These are phyloP conservation scores for Sphaerodactylus townsendi DNA, from an alignment of 2,113 vertebrate species.

Conservation along the genomic window DNA sequence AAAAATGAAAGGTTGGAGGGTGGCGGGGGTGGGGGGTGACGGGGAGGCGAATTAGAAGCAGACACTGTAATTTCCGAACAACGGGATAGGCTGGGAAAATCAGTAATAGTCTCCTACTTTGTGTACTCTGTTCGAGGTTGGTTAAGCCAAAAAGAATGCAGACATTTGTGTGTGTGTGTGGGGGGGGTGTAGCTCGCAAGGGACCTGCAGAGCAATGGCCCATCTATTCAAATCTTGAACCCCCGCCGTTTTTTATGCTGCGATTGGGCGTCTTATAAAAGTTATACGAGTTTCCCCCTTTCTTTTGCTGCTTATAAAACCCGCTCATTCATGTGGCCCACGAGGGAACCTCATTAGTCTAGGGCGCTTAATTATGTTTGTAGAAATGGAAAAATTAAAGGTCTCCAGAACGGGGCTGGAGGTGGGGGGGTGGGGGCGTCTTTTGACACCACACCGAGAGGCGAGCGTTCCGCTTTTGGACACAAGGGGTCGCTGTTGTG, in stretches of 20 bases:
- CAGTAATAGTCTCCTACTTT: neutral
- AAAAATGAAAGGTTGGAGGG: neutral
- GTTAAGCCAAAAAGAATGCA: neutral
- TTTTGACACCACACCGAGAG: conserved; percentile 14
- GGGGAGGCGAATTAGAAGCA: conserved; percentile 25
- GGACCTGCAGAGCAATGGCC: neutral
- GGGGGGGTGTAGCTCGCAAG: neutral
- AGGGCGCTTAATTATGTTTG: neutral
- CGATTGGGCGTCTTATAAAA: neutral
- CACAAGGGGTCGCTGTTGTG: conserved; percentile 79
- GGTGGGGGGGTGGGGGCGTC: neutral
- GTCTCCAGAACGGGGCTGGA: conserved; percentile 4
- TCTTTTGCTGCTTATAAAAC: neutral
- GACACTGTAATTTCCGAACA: conserved; percentile 12
- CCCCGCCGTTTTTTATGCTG: neutral
- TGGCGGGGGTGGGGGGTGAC: rapidly evolving
- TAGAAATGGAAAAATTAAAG: conserved; percentile 56
- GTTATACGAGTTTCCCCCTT: neutral
- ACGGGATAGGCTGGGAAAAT: conserved; percentile 2
- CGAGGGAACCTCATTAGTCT: neutral
- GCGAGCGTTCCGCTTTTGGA: conserved; percentile 39
- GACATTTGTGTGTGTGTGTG: neutral
- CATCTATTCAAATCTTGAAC: neutral
- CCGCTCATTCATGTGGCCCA: conserved; percentile 1
- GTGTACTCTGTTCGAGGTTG: neutral